These are phyloP conservation scores for Emesis castigata DNA, from an alignment of 2,888 invertebrate genomes.

Conservation along the genomic window DNA sequence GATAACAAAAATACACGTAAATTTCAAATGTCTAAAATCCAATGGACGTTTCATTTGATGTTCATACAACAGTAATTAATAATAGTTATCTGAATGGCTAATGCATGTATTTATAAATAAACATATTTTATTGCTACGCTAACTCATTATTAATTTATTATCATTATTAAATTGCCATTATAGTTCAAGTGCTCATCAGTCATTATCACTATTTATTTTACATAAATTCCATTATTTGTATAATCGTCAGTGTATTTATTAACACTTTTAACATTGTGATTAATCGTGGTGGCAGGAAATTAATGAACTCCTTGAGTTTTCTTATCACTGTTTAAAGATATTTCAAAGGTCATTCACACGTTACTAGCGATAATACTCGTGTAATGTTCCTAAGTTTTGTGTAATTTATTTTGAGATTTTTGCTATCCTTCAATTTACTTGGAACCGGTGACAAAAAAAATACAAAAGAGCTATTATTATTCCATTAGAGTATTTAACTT, in stretches of 20 bases:
- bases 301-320: neutral
- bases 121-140: neutral
- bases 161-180: constrained; percentile 4
- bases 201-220: constrained; percentile 5
- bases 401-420: neutral
- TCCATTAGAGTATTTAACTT: neutral
- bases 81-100: neutral
- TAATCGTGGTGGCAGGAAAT: neutral
- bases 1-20: neutral
- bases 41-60: neutral
- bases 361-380: neutral
- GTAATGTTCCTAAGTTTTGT: neutral
- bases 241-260: neutral
- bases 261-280: neutral
- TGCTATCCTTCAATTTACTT: neutral
- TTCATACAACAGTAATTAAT: neutral
- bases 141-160: constrained; percentile 1
- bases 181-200: neutral
- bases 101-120: neutral
- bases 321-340: constrained; percentile 5
- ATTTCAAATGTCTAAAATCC: neutral
- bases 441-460: neutral
- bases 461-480: neutral
- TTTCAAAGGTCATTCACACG: constrained; percentile 2
- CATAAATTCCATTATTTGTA: constrained; percentile 2